These are phyloP conservation scores for Vulpes lagopus DNA, from an alignment of 2,113 vertebrate species.

Conservation along the genomic window DNA sequence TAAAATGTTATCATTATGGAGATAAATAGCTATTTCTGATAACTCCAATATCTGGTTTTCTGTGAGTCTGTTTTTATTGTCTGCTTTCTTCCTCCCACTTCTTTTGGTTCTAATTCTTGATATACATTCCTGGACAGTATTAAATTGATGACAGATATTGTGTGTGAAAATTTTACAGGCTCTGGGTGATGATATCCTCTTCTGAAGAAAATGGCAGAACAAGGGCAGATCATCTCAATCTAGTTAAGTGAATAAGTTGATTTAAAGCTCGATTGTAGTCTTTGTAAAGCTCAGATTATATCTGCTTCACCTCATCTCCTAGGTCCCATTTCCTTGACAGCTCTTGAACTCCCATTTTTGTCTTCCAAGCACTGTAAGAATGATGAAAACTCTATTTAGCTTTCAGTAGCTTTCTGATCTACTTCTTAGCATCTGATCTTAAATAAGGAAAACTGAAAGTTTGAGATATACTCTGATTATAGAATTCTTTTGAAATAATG, in stretches of 20 bases:
- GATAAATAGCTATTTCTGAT: background rate
- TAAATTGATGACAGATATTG: background rate
- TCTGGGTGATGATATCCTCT: background rate
- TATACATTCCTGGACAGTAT: background rate
- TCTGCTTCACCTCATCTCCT: background rate
- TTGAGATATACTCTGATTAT: background rate
- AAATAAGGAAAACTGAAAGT: slow-evolving; percentile 8
- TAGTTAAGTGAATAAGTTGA: background rate
- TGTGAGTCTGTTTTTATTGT: background rate
- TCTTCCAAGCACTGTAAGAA: background rate
- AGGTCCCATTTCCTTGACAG: slow-evolving; percentile 10
- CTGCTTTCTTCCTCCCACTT: no score
- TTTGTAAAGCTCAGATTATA: background rate
- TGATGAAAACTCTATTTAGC: background rate
- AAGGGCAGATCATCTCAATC: slow-evolving; percentile 5
- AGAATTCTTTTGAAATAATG: slow-evolving; percentile 32
- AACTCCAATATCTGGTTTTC: background rate
- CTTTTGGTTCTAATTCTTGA: slow-evolving; percentile 42
- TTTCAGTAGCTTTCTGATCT: background rate
- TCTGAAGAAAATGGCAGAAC: slow-evolving; percentile 44
- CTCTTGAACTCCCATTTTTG: background rate
- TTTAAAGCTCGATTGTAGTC: background rate
- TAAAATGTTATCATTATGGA: slow-evolving; percentile 17
- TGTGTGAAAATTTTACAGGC: slow-evolving; percentile 21
- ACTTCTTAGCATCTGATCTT: slow-evolving; percentile 2